Conservation (phyloP, 2,113 vertebrate species). For the Anhinga anhinga region DNA sequence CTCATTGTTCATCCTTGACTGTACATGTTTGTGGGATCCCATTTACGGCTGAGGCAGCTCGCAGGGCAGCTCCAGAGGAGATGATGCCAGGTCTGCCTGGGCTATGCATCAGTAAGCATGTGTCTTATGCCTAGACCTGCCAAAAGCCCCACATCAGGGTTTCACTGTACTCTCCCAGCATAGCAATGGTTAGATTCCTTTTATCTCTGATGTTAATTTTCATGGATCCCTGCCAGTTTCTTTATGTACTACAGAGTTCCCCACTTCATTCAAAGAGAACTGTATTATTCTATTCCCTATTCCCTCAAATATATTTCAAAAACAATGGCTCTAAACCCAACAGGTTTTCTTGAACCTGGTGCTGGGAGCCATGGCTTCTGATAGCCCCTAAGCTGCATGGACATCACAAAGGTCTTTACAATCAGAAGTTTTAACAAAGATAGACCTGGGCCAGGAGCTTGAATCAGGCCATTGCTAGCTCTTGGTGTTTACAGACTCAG, state of each 20-base stretch:
- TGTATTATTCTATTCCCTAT: neutral
- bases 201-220: slow-evolving; percentile 59
- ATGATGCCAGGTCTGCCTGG: slow-evolving; percentile 46
- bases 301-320: neutral
- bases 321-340: neutral
- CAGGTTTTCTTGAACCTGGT: neutral
- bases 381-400: neutral
- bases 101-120: neutral
- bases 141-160: slow-evolving; percentile 33
- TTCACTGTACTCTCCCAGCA: slow-evolving; percentile 49
- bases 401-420: neutral
- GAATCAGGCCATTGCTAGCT: neutral
- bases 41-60: slow-evolving; percentile 43
- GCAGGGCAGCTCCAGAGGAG: slow-evolving; percentile 47
- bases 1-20: slow-evolving; percentile 40
- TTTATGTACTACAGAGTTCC: slow-evolving; percentile 39
- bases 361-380: neutral
- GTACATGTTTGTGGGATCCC: slow-evolving; percentile 44
- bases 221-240: slow-evolving; percentile 25
- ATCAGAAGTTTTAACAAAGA: neutral
- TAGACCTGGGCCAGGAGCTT: neutral
- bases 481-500: neutral
- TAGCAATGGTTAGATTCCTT: slow-evolving; percentile 51
- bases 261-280: slow-evolving; percentile 8
- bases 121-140: slow-evolving; percentile 61